phyloP scores from a whole-genome alignment of 2,888 invertebrate genomes.

The Aquatica leii region DNA sequence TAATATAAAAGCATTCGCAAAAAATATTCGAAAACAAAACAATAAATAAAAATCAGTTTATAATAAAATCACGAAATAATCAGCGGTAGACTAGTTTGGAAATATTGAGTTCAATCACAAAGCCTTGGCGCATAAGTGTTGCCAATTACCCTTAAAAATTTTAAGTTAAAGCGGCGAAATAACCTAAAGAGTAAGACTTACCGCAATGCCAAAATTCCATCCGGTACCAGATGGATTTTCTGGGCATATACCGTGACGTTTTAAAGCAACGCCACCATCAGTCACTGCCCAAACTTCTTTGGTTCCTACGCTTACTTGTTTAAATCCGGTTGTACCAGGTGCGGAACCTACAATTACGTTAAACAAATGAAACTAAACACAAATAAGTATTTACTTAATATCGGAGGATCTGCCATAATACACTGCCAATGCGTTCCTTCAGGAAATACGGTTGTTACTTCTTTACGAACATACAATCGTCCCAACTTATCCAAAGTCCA shows the following conservation, averaged over 20 bases:
- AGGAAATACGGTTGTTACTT: constrained; percentile 77
- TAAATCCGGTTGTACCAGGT: constrained; percentile 65
- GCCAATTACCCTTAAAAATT: constrained; percentile 65
- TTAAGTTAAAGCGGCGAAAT: too few species aligned
- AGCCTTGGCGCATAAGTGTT: constrained; percentile 58
- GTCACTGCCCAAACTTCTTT: constrained; percentile 81
- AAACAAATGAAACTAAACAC: not conserved
- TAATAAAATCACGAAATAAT: not conserved
- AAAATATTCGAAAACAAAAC: too few species aligned
- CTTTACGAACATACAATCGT: constrained; percentile 78
- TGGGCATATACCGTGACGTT: constrained; percentile 77
- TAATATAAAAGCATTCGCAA: too few species aligned
- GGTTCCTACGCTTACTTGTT: constrained; percentile 75
- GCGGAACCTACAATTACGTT: constrained; percentile 52
- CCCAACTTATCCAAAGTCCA: constrained; percentile 84
- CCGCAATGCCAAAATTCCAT: constrained; percentile 77
- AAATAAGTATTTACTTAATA: constrained; percentile 59
- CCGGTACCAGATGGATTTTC: constrained; percentile 78
- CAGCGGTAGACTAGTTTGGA: not conserved
- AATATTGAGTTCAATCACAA: constrained; percentile 26
- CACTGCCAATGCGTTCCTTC: constrained; percentile 89
- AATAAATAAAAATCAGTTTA: too few species aligned
- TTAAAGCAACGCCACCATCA: constrained; percentile 72
- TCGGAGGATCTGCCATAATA: constrained; percentile 66
- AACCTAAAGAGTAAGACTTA: constrained; percentile 43